A percentile compares a stretch with the other conserved stretches of the same genome.
Conservation (phyloP, 1,140 invertebrate genomes). For the Apis florea region DNA sequence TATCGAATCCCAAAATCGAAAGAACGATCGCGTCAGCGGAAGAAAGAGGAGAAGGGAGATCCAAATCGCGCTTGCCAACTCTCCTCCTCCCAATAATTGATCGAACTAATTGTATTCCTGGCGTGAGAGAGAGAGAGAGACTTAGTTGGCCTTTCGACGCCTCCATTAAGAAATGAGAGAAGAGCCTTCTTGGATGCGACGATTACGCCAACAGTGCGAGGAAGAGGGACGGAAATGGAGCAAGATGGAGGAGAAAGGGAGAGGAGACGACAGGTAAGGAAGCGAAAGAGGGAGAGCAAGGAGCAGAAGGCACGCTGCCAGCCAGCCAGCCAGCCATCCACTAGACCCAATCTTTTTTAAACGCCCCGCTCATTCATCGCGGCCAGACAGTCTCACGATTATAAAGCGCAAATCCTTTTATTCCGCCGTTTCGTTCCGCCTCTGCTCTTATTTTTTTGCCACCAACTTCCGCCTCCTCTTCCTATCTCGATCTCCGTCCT, state of each 20-base stretch:
- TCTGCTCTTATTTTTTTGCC: constrained; percentile 60
- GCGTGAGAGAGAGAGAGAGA: neutral
- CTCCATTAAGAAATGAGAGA: constrained; percentile 55
- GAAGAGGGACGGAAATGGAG: neutral
- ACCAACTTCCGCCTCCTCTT: constrained; percentile 33
- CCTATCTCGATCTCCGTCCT: neutral
- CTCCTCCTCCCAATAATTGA: constrained; percentile 32
- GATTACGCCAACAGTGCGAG: constrained; percentile 28
- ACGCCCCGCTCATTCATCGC: constrained; percentile 67
- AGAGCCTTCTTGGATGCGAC: constrained; percentile 49
- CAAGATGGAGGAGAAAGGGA: neutral
- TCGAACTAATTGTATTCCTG: constrained; percentile 47
- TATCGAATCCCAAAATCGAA: constrained; percentile 14
- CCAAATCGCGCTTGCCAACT: neutral
- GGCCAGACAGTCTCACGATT: constrained; percentile 71
- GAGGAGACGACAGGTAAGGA: constrained; percentile 3
- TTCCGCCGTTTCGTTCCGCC: constrained; percentile 65
- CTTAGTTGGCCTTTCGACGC: constrained; percentile 42
- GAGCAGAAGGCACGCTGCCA: constrained; percentile 59
- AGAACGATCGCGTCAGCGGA: constrained; percentile 20
- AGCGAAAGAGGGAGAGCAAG: constrained; percentile 17
- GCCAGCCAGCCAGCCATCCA: constrained; percentile 50
- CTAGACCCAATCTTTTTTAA: constrained; percentile 69
- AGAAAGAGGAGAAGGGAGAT: neutral
- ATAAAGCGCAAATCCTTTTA: constrained; percentile 71